A percentile compares a stretch with the other conserved stretches of the same genome.
Evolutionary conservation across 92 coral and sea anemone genomes (phyloP).

Genomic region (Bergia puertoricense): DNA sequence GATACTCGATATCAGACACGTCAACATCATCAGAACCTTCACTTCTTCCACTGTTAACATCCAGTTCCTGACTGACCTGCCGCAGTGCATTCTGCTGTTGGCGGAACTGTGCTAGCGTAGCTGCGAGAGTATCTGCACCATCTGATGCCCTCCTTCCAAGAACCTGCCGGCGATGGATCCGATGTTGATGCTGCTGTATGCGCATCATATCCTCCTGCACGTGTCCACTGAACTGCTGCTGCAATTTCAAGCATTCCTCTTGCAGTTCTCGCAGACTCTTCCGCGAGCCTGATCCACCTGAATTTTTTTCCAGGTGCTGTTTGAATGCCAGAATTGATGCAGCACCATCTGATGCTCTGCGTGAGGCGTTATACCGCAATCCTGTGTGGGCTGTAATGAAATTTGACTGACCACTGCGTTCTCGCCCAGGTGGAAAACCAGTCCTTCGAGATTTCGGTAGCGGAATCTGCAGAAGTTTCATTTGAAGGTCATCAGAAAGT

Average conservation of each 20-base stretch:
- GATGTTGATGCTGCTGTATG: constrained; percentile 91
- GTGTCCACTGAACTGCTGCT: constrained; percentile 84
- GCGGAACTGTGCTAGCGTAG: constrained; percentile 84
- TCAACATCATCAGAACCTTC: constrained; percentile 52
- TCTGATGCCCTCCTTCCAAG: constrained; percentile 92
- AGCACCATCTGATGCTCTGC: constrained; percentile 97
- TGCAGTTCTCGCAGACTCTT: constrained; percentile 87
- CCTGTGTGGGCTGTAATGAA: constrained; percentile 87
- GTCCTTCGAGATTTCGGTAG: constrained; percentile 74
- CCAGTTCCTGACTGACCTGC: constrained; percentile 78
- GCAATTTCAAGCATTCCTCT: constrained; percentile 88
- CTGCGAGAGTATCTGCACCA: constrained; percentile 86
- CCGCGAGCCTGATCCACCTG: constrained; percentile 78
- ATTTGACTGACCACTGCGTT: constrained; percentile 71
- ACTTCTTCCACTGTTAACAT: constrained; percentile 62
- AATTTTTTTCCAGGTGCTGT: constrained; percentile 86
- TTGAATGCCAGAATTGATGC: constrained; percentile 96
- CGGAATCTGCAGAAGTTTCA: constrained; percentile 85
- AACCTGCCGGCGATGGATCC: constrained; percentile 70
- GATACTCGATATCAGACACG: constrained; percentile 56
- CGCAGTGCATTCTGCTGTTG: constrained; percentile 71
- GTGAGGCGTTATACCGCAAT: constrained; percentile 80
- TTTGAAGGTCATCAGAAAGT: constrained; percentile 88
- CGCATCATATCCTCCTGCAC: constrained; percentile 84
- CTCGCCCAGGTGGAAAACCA: constrained; percentile 88